A percentile compares a stretch with the other conserved stretches of the same genome.
These are phyloP conservation scores for Stictocephala bisonia DNA, from an alignment of 2,888 invertebrate genomes.

Conservation along the genomic window DNA sequence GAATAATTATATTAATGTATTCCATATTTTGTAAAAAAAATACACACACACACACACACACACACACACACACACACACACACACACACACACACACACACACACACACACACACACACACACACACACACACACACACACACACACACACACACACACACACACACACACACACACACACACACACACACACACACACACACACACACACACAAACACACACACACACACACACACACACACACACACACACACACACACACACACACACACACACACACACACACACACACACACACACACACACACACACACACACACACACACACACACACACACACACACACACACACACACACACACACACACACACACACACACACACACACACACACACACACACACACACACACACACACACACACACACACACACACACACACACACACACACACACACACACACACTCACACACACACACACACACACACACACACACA, in stretches of 20 bases:
- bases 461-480: slow-evolving; percentile 10
- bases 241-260: neutral
- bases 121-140: neutral
- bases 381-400: neutral
- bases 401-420: slow-evolving; percentile 13
- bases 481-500: slow-evolving; percentile 13
- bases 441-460: slow-evolving; percentile 13
- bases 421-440: slow-evolving; percentile 13
- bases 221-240: no score
- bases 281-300: neutral
- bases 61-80: neutral
- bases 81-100: neutral
- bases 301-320: neutral
- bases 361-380: neutral
- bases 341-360: neutral
- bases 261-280: neutral
- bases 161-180: neutral
- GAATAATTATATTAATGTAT: no score
- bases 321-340: neutral
- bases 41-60: neutral
- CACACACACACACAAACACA: no score
- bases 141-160: neutral
- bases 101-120: neutral
- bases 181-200: neutral
- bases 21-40: no score